Base-by-base conservation (phyloP, 35 echinoderm and acorn worm species). In the Chiridota heheva region DNA sequence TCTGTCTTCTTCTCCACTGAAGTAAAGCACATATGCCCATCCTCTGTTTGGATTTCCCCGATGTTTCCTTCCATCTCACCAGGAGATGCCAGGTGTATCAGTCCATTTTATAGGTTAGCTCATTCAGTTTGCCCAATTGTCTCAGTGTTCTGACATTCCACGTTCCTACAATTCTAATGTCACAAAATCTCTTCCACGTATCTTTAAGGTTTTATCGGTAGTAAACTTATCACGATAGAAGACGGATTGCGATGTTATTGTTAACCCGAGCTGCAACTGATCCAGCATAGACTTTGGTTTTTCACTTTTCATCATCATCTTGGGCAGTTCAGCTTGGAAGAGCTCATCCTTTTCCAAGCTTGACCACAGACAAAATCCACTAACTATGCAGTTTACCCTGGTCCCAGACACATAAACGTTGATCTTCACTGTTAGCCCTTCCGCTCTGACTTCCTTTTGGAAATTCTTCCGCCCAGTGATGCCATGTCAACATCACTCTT, bases 321-420 rank as follows among this genome's bases (percentile, higher is more conserved):
- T 70, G 76, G 63, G 84, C 72, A 37, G 15, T n/a, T 40, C 28
- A 30, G 46, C 67, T n/a, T 78, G 81, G 81, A 42, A 34, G 81
- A 2, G 81, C 81, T 43, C 83, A 86, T 5, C 65, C 83, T 72
- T 86, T 38, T 86, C 70, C 4, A 86, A 18, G 73, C 63, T 58
- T 61, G 44, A 80, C 62, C 85, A 87, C 85, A 87, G 73, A 59
- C 85, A 75, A 87, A 24, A 7, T 79, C 73, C 72, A 78, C 72
- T 72, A 78, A 42, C 43, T 37, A 26, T 51, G 84, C 31, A 72
- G 73, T 39, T 86, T 57, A 72, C 84, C 72, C 66, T 78, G 84
- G 72, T 51, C 72, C 1, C 31, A 72, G 48, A 86, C 84, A 86
- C 71, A 25, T 71, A 40, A 60, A 53, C 82, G 72, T 86, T 88